Conservation (phyloP, 2,797 vertebrate species). For the Enteromius afrohamiltoni region DNA sequence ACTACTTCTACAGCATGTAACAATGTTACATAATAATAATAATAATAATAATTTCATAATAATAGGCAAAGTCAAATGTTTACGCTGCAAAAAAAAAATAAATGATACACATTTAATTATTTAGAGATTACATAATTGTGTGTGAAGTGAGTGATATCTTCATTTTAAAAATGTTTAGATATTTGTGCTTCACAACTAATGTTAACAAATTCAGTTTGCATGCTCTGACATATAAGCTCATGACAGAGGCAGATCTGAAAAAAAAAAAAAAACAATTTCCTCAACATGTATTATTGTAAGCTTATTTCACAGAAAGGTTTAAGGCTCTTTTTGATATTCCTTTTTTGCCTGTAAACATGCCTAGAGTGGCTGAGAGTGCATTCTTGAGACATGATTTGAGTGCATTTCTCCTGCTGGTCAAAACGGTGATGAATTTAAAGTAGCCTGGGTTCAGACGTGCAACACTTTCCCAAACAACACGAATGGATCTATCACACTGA, state of each 20-base stretch:
- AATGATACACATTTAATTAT: neutral
- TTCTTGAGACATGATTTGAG: slow-evolving; percentile 53
- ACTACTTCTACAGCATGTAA: neutral
- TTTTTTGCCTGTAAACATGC: slow-evolving; percentile 40
- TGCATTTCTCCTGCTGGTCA: slow-evolving; percentile 46
- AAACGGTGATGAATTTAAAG: slow-evolving; percentile 52
- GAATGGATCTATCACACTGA: slow-evolving; percentile 26
- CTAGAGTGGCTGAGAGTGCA: slow-evolving; percentile 34
- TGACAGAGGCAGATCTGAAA: neutral
- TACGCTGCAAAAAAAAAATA: neutral
- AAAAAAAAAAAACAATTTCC: neutral
- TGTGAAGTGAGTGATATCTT: too few relatives aligned
- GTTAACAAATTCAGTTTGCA: neutral
- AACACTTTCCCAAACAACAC: slow-evolving; percentile 22
- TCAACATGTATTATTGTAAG: neutral
- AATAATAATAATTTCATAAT: neutral
- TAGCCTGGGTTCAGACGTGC: slow-evolving; percentile 36
- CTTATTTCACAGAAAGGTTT: slow-evolving; percentile 1
- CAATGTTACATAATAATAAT: neutral
- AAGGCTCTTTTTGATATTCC: slow-evolving; percentile 37
- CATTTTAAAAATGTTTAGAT: neutral
- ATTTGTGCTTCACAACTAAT: neutral
- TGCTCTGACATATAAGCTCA: neutral
- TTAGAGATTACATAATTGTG: neutral
- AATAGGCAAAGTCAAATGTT: neutral